These are phyloP conservation scores for Perdita meconis DNA, from an alignment of 2,888 invertebrate species.

Conservation along the genomic window DNA sequence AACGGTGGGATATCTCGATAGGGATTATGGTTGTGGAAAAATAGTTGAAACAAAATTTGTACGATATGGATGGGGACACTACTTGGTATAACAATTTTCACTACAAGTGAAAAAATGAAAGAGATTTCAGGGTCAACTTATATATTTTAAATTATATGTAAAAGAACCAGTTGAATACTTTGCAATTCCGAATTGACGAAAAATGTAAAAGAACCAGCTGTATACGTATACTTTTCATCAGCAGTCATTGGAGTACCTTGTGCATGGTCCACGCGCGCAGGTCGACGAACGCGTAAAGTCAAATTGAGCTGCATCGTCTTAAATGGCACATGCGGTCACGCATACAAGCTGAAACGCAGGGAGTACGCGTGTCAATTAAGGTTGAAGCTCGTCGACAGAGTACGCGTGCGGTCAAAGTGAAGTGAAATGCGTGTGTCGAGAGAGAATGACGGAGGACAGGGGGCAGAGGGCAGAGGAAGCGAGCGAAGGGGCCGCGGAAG, in stretches of 20 bases:
- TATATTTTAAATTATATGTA: no score
- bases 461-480: not conserved
- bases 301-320: conserved; percentile 24
- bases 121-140: no score
- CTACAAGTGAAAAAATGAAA: no score
- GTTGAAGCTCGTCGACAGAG: conserved; percentile 16
- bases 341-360: conserved; percentile 1
- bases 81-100: no score
- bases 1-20: no score
- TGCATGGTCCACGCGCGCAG: not conserved
- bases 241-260: not conserved
- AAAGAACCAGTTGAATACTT: no score
- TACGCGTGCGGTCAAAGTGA: conserved; percentile 36
- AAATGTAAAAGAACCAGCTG: no score
- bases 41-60: no score
- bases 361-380: conserved; percentile 44
- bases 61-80: no score
- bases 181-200: no score
- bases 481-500: conserved; percentile 52
- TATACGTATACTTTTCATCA: conserved; percentile 6
- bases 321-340: conserved; percentile 15
- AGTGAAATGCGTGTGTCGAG: conserved; percentile 24
- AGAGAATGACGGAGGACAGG: conserved; percentile 21
- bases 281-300: not conserved
- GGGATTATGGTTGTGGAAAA: no score